Base-by-base conservation (phyloP, 2,797 vertebrate genomes). In the Myotis planiceps region DNA sequence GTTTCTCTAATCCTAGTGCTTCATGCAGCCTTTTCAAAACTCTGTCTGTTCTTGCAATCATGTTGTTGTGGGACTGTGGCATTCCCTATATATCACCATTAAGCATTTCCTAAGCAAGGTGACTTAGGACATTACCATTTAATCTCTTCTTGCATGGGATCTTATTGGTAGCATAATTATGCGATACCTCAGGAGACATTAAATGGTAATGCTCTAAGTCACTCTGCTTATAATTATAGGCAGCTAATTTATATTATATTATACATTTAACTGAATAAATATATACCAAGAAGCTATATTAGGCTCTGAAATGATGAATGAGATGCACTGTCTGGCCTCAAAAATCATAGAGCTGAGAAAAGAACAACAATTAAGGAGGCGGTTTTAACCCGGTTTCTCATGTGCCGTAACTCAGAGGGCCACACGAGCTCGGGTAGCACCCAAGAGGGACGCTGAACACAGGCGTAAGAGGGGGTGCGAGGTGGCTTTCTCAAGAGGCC, bases 241-340 rank as follows among this genome's bases (percentile, higher is more conserved):
- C 9, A 23, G 4, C 4, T 63, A 88, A 19, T 42, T 78, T 32
- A 79, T 13, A 63, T 71, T 87, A 86, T 19, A 32, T 16, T 87
- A 86, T 19, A 32, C 12, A 75, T n/a, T 32, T 87, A 83, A 88
- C 37, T 88, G 68, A 34, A 85, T 27, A 81, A 37, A 47, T 37
- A 69, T 18, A 25, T 25, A 49, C n/a, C 83, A 39, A 79, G 27
- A 55, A 21, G 25, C 85, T 82, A 37, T 65, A 2, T 55, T 82
- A 63, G 37, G 3, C 23, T 90, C 9, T 69, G 21, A 42, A 74
- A 34, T 39, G 29, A 68, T 45, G 6, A 88, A 49, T 65, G 58
- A 84, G 25, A 21, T 42, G 4, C 2, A 47, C 6, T 69, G 13
- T 45, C 82, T 87, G 58, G 29, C 5, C 12, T 75, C 53, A 87